These are phyloP conservation scores for Misgurnus anguillicaudatus DNA, from an alignment of 2,113 vertebrate species.

Conservation along the genomic window DNA sequence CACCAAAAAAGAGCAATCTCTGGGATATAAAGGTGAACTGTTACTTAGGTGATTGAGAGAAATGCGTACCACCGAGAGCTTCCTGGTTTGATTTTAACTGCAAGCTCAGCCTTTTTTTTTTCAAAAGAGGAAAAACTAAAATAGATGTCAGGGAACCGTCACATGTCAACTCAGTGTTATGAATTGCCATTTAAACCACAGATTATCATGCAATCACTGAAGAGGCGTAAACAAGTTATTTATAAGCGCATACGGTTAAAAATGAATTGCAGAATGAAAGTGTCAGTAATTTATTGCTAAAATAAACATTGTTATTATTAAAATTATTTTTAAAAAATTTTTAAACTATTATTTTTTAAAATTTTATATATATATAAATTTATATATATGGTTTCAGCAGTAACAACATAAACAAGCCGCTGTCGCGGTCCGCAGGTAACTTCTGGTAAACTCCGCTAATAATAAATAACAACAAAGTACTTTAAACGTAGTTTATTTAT, in stretches of 20 bases:
- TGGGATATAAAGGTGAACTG: constrained; percentile 14
- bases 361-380: too few relatives aligned
- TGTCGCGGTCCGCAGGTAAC: too few relatives aligned
- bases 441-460: too few relatives aligned
- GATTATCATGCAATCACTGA: background rate
- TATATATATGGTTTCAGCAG: too few relatives aligned
- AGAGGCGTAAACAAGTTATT: background rate
- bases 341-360: too few relatives aligned
- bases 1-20: constrained; percentile 3
- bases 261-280: background rate
- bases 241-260: background rate
- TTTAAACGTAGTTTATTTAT: too few relatives aligned
- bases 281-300: too few relatives aligned
- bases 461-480: too few relatives aligned
- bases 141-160: background rate
- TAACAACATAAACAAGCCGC: too few relatives aligned
- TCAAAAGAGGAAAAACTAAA: constrained; percentile 24
- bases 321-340: too few relatives aligned
- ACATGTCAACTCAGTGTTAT: background rate
- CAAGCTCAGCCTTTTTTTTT: constrained; percentile 61
- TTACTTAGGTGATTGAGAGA: constrained; percentile 12
- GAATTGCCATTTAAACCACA: constrained; percentile 4
- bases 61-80: constrained; percentile 56
- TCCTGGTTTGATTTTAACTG: constrained; percentile 66
- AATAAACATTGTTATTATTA: too few relatives aligned